Base-by-base conservation (phyloP, 2,113 vertebrate genomes). In the Solea senegalensis region DNA sequence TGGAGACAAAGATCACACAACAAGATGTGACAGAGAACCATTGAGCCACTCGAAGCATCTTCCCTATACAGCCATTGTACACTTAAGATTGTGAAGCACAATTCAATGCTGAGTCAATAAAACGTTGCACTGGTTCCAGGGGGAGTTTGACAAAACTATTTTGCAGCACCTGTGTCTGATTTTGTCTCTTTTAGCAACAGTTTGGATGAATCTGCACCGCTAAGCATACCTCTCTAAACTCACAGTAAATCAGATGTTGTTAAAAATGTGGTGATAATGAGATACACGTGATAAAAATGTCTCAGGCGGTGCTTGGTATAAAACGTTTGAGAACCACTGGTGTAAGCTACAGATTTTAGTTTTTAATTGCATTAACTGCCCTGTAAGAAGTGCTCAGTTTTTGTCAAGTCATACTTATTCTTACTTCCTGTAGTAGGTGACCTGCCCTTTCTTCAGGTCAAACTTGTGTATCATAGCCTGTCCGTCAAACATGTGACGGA, bases 391-490 rank as follows among this genome's bases (percentile, higher is more conserved):
- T 21, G 34, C 5, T 34, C 34, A 34, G 34, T 34, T 34, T 34
- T 34, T 7, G 15, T 15, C 49, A 16, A 15, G 7, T 12, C 2
- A 12, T 8, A 50, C 45, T 12, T 14, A 16, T 13, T 52, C 87
- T 5, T 92, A 99, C 98, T 94, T 95, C 65, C 97, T 92, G 83
- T 95, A 91, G 57, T 99, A 99, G 34, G 96, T 97, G 68, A 99
- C 96, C 0, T 95, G 95, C 45, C 96, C 95, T 15, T 96, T 94
- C 85, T 95, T 96, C 90, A 99, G 95, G 84, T 99, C 97, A 11
- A 99, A 99, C 94, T 99, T 99, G 91, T 99, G 98, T 12, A 99
- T 93, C 41, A 99, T 91, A 0, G 97, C 98, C 86, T 99, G 97
- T 27, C 98, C 98, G 0, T 99, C 98, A 27, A 99, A 99, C 69